Base-by-base conservation (phyloP, 1,140 invertebrate species). In the Panagrolaimus sp. region DNA sequence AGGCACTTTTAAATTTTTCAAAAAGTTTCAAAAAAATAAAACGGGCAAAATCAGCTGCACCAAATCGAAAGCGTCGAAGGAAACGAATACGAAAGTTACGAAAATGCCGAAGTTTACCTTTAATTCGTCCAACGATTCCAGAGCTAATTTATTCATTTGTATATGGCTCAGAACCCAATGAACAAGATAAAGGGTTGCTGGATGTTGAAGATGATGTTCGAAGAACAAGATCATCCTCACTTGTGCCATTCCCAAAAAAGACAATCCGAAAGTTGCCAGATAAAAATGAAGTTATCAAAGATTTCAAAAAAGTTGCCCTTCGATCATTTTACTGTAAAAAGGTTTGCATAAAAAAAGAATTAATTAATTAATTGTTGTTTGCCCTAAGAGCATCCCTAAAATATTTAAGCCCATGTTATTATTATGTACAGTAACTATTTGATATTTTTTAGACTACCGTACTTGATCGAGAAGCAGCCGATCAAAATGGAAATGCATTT, bases 401-500 rank as follows among this genome's bases (percentile, higher is more conserved):
- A 17, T 52, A 5, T 52, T n/a, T n/a, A n/a, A 55, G 1, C 52
- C 52, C 10, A 17, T 10, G 9, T 55, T 1, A 1, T n/a, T 24
- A 58, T 26, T 26, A 58, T 55, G 9, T 26, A 52, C 4, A 17
- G 21, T 15, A 47, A 47, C 9, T 24, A 21, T 64, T 14, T 24
- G 12, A 26, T 15, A 55, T 17, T 43, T 73, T 81, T 63, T 63
- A 82, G 80, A 79, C 82, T 24, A 79, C 78, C 9, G 63, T 82
- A 24, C 70, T 83, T 28, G 81, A 82, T 69, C 67, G 75, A 6
- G 32, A 38, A 4, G 47, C 64, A n/a, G 63, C 65, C 45, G 71
- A 73, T 21, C 28, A 46, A 17, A 28, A 55, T 84, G 89, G 91
- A 21, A 97, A 96, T 86, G 92, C 94, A 12, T 98, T 99, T 88